phyloP scores from a whole-genome alignment of 92 coral and sea anemone species.

The Palythoa grandis region DNA sequence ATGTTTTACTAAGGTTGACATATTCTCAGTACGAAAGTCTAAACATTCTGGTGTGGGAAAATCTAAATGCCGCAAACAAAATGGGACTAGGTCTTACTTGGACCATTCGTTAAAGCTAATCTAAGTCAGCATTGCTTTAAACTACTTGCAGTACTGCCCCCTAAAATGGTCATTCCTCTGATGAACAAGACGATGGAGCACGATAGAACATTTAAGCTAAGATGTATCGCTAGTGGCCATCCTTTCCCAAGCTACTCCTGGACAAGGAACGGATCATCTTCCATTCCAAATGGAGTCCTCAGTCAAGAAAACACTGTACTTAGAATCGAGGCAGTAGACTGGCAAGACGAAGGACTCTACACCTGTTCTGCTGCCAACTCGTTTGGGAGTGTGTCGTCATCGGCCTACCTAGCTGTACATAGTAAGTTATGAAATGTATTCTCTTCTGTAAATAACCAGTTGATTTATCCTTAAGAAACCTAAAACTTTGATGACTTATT shows the following conservation, averaged over 20 bases:
- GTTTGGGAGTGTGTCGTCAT: background rate
- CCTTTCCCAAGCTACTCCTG: background rate
- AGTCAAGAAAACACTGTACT: background rate
- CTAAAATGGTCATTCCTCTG: background rate
- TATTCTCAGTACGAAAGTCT: too few species aligned
- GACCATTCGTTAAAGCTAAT: too few species aligned
- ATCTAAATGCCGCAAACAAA: too few species aligned
- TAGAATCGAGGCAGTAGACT: background rate
- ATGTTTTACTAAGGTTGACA: too few species aligned
- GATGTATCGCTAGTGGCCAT: background rate
- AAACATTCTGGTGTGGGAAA: too few species aligned
- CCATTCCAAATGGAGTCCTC: too few species aligned
- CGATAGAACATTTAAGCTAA: background rate
- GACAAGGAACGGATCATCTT: background rate
- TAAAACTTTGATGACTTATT: too few species aligned
- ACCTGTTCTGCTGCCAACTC: conserved; percentile 6
- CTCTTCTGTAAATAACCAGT: too few species aligned
- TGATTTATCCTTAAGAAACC: too few species aligned
- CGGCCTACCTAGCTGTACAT: background rate
- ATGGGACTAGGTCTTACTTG: too few species aligned
- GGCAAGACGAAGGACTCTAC: background rate
- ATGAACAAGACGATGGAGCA: background rate
- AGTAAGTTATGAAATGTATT: background rate
- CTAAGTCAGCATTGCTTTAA: too few species aligned
- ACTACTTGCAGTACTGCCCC: background rate